Evolutionary conservation across 2,888 invertebrate genomes (phyloP).

Genomic region (Thecocarcelia acutangulata): DNA sequence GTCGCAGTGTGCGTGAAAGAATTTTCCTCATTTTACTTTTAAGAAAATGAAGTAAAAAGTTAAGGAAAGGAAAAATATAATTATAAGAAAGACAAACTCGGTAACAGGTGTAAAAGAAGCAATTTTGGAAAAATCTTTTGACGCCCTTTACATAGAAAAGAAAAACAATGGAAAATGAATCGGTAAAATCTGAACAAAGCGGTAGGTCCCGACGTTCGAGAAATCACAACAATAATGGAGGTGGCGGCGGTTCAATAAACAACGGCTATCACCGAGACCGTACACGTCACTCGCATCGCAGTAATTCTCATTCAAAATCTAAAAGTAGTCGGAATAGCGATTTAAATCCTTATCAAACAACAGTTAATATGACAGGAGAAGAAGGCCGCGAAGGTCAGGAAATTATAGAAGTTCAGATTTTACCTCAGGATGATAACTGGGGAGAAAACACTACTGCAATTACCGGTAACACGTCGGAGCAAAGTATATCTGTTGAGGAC

Average conservation of each 20-base stretch:
- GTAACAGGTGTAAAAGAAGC: conserved; percentile 65
- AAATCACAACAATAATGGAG: conserved; percentile 82
- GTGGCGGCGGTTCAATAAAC: conserved; percentile 81
- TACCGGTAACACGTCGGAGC: conserved; percentile 97
- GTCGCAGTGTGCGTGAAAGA: conserved; percentile 52
- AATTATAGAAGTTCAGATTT: conserved; percentile 96
- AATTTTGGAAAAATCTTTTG: conserved; percentile 38
- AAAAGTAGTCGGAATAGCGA: conserved; percentile 83
- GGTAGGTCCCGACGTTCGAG: conserved; percentile 89
- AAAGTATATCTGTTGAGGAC: conserved; percentile 96
- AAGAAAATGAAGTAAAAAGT: conserved; percentile 25
- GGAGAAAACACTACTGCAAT: conserved; percentile 99
- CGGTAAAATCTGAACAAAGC: conserved; percentile 95
- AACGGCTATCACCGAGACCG: conserved; percentile 83
- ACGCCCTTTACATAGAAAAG: conserved; percentile 21
- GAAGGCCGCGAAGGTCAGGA: conserved; percentile 91
- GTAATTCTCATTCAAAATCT: conserved; percentile 83
- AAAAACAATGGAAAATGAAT: conserved; percentile 92
- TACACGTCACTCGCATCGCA: conserved; percentile 84
- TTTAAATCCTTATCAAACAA: conserved; percentile 94
- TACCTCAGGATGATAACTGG: conserved; percentile 99
- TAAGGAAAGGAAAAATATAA: conserved; percentile 14
- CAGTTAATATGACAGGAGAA: conserved; percentile 88
- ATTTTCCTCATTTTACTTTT: conserved; percentile 43
- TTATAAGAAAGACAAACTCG: conserved; percentile 10